Evolutionary conservation across 2,888 invertebrate genomes (phyloP).

Genomic region (Scaeva pyrastri): DNA sequence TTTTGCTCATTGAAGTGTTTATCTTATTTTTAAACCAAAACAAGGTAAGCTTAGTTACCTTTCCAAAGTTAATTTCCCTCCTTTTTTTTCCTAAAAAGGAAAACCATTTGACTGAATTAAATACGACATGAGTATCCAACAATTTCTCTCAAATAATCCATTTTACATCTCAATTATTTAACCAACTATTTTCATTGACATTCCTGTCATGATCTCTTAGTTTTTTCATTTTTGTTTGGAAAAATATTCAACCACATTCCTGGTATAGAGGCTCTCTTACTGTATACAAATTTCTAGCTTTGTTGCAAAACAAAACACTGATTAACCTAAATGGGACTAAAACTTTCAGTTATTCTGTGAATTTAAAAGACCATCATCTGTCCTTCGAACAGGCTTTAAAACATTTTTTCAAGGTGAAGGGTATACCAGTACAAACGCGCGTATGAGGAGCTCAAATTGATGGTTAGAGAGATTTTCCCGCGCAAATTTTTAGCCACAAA

Average conservation of each 20-base stretch:
- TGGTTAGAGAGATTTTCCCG: conserved; percentile 41
- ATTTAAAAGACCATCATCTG: conserved; percentile 2
- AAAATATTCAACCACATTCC: conserved; percentile 15
- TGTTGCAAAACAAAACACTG: not conserved
- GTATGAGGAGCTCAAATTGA: not conserved
- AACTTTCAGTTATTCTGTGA: conserved; percentile 10
- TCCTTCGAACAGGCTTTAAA: not conserved
- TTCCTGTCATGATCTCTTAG: not conserved
- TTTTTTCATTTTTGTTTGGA: not conserved
- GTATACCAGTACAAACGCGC: conserved; percentile 16
- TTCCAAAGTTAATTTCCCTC: not conserved
- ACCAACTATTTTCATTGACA: conserved; percentile 1
- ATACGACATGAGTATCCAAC: not conserved
- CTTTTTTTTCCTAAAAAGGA: not conserved
- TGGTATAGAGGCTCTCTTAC: not conserved
- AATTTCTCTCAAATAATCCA: not conserved
- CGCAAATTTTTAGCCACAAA: conserved; percentile 11
- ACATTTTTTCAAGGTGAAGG: conserved; percentile 8
- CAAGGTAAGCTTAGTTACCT: not conserved
- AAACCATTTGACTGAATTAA: not conserved
- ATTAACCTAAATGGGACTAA: conserved; percentile 1
- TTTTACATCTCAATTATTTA: conserved; percentile 1
- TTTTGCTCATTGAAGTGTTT: not conserved
- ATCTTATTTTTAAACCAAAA: not conserved
- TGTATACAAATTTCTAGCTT: not conserved